Evolutionary conservation across 2,797 vertebrate species (phyloP), one percentile per base, ranked within the genome.

Genomic region (Chrysocyon brachyurus): DNA sequence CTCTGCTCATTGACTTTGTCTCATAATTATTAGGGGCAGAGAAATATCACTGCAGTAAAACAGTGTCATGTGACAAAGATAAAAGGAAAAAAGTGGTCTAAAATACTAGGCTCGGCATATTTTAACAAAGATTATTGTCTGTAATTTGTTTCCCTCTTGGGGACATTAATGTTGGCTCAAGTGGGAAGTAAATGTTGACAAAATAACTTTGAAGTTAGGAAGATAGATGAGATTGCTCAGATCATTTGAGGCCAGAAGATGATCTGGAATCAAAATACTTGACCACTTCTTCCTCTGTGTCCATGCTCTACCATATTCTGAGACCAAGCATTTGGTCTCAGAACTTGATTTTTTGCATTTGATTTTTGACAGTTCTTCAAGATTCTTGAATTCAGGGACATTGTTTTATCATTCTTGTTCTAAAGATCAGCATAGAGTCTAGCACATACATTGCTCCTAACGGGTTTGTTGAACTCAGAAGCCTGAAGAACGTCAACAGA

Each of bases 171-270:
- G 46, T 75, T 96, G 54, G 26, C 22, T 87, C 46, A 87, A 83
- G n/a, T 72, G 31, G 17, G 2, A 94, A 83, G 21, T 66, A 85
- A 87, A 77, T 81, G 12, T 36, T 93, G 85, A 52, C 77, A 90
- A 93, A 95, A 77, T 10, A 66, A 2, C 40, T 91, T 28, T 84
- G 26, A 97, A 70, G 2, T 61, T 93, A 87, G n/a, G 21, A 73
- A 91, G 93, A 73, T 6, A 75, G 64, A 70, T 26, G 31, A 84
- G 49, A 87, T 72, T 49, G 46, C 17, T 87, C 22, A 66, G 31
- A 28, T 87, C 24, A 49, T 4, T 1, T 79, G 72, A 91, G 26
- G 54, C n/a, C 46, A 70, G 86, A 95, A 84, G 36, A 77, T 22
- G 54, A 77, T 49, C 12, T 68, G 33, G 6, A 83, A 73, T 78